These are phyloP conservation scores for Catocala sponsa DNA, from an alignment of 2,888 invertebrate genomes.

Conservation along the genomic window DNA sequence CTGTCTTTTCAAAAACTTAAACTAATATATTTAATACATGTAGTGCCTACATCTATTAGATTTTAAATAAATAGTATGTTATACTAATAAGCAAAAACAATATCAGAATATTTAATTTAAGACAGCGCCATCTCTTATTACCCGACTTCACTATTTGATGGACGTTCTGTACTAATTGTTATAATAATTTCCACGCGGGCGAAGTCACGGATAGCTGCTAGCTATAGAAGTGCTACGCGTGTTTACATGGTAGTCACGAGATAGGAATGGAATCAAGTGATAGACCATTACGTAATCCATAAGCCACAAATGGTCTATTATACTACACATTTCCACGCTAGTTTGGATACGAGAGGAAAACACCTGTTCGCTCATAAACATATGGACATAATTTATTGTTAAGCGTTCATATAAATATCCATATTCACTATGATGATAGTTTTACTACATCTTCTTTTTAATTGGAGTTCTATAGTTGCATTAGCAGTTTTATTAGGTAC, in stretches of 20 bases:
- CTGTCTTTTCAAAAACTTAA: too few species aligned
- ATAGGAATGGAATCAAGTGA: conserved; percentile 60
- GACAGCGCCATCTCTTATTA: conserved; percentile 12
- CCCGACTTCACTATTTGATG: neutral
- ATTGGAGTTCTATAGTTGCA: too few species aligned
- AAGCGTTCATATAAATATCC: neutral
- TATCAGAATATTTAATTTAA: neutral
- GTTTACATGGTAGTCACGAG: conserved; percentile 55
- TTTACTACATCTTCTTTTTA: too few species aligned
- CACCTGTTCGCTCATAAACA: conserved; percentile 14
- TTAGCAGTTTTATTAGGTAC: too few species aligned
- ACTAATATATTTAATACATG: too few species aligned
- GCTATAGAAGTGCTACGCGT: conserved; percentile 34
- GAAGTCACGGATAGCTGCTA: neutral
- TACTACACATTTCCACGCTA: conserved; percentile 35
- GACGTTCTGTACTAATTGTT: neutral
- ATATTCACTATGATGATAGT: too few species aligned
- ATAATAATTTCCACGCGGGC: neutral
- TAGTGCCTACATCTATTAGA: too few species aligned
- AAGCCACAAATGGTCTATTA: conserved; percentile 41
- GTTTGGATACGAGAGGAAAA: conserved; percentile 18
- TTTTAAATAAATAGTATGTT: too few species aligned
- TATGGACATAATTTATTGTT: conserved; percentile 1
- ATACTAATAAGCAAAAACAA: too few species aligned
- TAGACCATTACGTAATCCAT: conserved; percentile 45